Evolutionary conservation across 1,140 invertebrate species (phyloP).

Genomic region (Halyomorpha halys): DNA sequence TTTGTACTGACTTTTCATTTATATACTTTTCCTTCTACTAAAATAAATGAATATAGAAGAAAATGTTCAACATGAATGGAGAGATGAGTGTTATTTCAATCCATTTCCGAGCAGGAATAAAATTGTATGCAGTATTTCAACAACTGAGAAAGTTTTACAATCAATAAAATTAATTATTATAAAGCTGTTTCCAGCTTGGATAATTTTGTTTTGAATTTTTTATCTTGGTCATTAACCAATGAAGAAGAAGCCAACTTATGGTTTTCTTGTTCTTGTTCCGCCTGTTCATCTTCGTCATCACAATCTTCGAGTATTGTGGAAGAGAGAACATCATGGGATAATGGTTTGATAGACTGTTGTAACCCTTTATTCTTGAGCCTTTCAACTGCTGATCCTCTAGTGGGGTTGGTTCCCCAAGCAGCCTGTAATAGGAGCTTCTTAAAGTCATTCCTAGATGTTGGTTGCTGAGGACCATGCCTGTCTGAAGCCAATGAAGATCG

Average conservation of each 20-base stretch:
- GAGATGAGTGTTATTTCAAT: not conserved
- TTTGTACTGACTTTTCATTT: no score
- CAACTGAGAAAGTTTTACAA: no score
- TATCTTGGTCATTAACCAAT: conserved; percentile 28
- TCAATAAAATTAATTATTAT: conserved; percentile 7
- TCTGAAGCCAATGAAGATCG: conserved; percentile 22
- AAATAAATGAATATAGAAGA: not conserved
- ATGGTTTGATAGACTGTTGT: conserved; percentile 41
- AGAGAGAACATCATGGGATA: conserved; percentile 58
- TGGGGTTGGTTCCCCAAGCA: conserved; percentile 26
- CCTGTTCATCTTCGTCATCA: conserved; percentile 50
- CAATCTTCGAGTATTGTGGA: conserved; percentile 75
- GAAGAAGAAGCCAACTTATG: conserved; percentile 18
- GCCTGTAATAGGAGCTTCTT: conserved; percentile 62
- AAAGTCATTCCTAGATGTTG: conserved; percentile 49
- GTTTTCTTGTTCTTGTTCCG: not conserved
- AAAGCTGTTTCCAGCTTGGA: conserved; percentile 29
- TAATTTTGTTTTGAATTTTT: conserved; percentile 26
- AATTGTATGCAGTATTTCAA: not conserved
- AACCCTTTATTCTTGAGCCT: conserved; percentile 53
- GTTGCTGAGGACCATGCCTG: conserved; percentile 25
- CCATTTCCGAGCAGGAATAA: not conserved
- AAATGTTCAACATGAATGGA: not conserved
- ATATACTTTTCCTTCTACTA: not conserved
- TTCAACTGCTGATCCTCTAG: conserved; percentile 69